Base-by-base conservation (phyloP, 2,797 vertebrate genomes). In the Rhinella marina region DNA sequence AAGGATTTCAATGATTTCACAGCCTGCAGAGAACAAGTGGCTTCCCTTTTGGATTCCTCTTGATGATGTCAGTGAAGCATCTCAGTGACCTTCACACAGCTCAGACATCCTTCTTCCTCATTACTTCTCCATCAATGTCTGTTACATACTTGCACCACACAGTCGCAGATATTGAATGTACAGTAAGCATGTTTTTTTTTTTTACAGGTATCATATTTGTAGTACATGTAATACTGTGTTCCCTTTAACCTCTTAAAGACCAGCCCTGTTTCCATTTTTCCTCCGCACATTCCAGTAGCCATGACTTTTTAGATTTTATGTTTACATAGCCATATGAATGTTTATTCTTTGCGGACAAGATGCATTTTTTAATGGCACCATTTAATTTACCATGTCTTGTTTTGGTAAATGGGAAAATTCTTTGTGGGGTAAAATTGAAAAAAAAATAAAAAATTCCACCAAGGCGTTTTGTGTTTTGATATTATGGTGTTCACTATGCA, bases 21-120 rank as follows among this genome's bases (percentile, higher is more conserved):
- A 70, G 84, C 88, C 84, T 83, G 84, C 88, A 80, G 87, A n/a
- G 82, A 84, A 79, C 84, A 81, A 89, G 88, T 82, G 81, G 88
- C 72, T 82, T 89, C 81, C 85, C 81, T 84, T 84, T 84, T 72
- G 81, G 72, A 79, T 83, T 79, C 75, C 59, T 83, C 61, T 56
- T 77, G 50, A 75, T 82, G 79, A 86, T 86, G 83, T 89, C 81
- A 83, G 41, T 62, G 86, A 73, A 59, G 64, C 73, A 80, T 68
- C 54, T 80, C 29, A 0, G n/a, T 87, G 75, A 84, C 88, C 73
- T 87, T 89, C 68, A 89, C 54, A 62, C 72, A 52, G 59, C 25
- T 12, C 23, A 84, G 62, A n/a, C 62, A n/a, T 86, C 54, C 76
- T 78, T 61, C 32, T 75, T 64, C 59, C 48, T 76, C 73, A 27